phyloP scores from a whole-genome alignment of 2,113 vertebrate species.

The Lamprologus speciosus region DNA sequence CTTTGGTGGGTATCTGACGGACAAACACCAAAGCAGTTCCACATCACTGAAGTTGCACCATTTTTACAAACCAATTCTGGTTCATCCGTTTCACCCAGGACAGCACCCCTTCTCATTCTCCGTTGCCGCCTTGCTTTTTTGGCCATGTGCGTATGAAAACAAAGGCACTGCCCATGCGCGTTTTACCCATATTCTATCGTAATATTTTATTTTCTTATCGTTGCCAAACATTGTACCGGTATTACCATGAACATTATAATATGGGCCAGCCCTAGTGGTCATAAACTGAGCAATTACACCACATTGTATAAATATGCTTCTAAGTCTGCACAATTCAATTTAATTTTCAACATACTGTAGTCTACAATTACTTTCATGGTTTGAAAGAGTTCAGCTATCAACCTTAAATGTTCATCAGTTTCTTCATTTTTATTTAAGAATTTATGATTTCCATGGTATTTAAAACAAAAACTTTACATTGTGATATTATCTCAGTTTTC shows the following conservation, averaged over 20 bases:
- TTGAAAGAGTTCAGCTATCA: background rate
- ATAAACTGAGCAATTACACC: background rate
- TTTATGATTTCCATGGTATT: background rate
- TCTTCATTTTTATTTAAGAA: background rate
- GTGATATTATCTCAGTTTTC: background rate
- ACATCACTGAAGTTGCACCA: background rate
- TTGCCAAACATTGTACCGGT: background rate
- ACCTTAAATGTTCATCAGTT: background rate
- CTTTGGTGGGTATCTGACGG: background rate
- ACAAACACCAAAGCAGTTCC: background rate
- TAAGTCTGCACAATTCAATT: background rate
- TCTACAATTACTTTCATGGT: background rate
- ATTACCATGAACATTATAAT: background rate
- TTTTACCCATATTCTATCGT: background rate
- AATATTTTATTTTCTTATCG: background rate
- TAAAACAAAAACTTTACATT: background rate
- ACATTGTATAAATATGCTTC: background rate
- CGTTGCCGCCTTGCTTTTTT: background rate
- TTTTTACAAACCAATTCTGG: background rate
- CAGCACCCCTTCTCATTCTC: background rate
- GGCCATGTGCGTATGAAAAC: background rate
- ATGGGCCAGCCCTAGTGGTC: background rate
- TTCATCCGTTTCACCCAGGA: background rate
- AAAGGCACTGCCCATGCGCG: background rate
- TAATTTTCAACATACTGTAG: background rate